These are phyloP conservation scores for Escarpia spicata DNA, from an alignment of 2,888 invertebrate species.

Conservation along the genomic window DNA sequence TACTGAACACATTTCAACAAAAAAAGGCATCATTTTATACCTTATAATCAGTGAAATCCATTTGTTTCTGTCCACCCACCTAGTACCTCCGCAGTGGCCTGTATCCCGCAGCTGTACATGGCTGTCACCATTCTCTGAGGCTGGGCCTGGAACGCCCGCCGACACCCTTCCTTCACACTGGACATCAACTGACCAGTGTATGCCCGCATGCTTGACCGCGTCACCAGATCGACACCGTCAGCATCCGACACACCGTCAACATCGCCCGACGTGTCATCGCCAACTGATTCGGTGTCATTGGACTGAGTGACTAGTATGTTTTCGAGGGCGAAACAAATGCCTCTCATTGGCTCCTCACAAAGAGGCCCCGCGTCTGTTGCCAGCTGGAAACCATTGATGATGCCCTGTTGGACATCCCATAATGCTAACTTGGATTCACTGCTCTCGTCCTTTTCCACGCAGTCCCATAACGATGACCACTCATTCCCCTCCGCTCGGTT, in stretches of 20 bases:
- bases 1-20: no score
- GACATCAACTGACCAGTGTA: slow-evolving; percentile 86
- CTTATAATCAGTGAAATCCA: no score
- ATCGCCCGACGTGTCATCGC: not conserved
- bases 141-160: slow-evolving; percentile 87
- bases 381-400: slow-evolving; percentile 68
- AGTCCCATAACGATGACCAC: slow-evolving; percentile 67
- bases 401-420: slow-evolving; percentile 71
- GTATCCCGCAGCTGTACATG: slow-evolving; percentile 87
- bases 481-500: slow-evolving; percentile 80
- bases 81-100: slow-evolving; percentile 85
- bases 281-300: not conserved
- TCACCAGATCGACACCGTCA: not conserved
- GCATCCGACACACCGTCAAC: not conserved
- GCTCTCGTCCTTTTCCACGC: not conserved
- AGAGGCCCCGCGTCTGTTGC: slow-evolving; percentile 89
- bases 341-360: slow-evolving; percentile 97
- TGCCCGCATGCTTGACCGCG: not conserved
- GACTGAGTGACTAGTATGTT: slow-evolving; percentile 64
- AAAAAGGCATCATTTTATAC: no score
- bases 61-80: slow-evolving; percentile 70
- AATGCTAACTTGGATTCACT: slow-evolving; percentile 26
- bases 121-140: slow-evolving; percentile 93
- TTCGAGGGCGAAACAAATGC: slow-evolving; percentile 86
- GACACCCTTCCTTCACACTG: slow-evolving; percentile 87